Percentiles rank a stretch among this genome's conserved stretches.
phyloP scores from a whole-genome alignment of 2,113 vertebrate genomes.

The Myodes glareolus region DNA sequence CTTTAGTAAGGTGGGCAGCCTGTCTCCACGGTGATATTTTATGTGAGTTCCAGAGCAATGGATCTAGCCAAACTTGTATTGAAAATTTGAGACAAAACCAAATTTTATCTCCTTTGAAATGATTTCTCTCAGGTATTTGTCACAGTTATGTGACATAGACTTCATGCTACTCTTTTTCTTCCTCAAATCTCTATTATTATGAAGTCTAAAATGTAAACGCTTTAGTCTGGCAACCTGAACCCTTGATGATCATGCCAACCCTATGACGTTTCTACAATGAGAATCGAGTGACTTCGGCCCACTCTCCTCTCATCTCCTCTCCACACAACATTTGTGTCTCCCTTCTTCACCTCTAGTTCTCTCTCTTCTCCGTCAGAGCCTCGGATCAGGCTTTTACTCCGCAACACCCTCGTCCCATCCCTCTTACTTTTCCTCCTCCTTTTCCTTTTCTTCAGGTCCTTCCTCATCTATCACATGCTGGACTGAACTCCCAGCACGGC shows the following conservation, averaged over 20 bases:
- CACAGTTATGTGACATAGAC: not conserved
- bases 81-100: not conserved
- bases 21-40: not conserved
- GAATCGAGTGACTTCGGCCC: accelerated
- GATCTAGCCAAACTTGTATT: not conserved
- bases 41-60: not conserved
- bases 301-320: too few relatives aligned
- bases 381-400: not conserved
- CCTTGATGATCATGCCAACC: not conserved
- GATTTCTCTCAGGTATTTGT: not conserved
- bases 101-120: not conserved
- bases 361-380: not conserved
- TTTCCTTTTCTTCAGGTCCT: not conserved
- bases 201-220: not conserved
- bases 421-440: not conserved
- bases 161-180: not conserved
- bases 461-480: not conserved
- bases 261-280: not conserved
- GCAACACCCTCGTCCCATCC: not conserved
- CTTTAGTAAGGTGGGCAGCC: not conserved
- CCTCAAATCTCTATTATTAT: not conserved
- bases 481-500: not conserved
- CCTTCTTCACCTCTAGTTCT: not conserved
- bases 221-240: not conserved
- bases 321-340: not conserved